A percentile compares a stretch with the other conserved stretches of the same genome.
These are phyloP conservation scores for Thymelicus acteon DNA, from an alignment of 2,888 invertebrate species.

Conservation along the genomic window DNA sequence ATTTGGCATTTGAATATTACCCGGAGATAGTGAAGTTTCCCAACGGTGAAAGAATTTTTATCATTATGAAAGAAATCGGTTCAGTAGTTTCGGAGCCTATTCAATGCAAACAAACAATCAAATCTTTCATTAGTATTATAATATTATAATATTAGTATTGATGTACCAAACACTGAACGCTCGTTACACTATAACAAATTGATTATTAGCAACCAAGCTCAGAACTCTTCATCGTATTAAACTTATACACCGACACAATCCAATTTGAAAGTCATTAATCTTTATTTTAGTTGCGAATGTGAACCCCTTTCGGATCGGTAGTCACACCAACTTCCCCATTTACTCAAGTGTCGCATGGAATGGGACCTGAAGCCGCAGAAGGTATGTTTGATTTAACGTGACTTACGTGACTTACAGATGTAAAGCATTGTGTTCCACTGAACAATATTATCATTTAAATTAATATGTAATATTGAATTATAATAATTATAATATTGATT, in stretches of 20 bases:
- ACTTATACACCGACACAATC: slow-evolving; percentile 33
- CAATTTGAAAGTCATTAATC: slow-evolving; percentile 57
- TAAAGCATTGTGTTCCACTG: neutral
- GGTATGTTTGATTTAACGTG: slow-evolving; percentile 46
- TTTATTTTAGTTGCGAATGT: slow-evolving; percentile 55
- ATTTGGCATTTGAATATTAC: too few relatives aligned
- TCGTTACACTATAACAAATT: neutral
- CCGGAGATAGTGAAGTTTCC: too few relatives aligned
- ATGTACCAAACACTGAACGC: neutral
- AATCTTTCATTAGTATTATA: too few relatives aligned
- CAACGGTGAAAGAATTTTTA: too few relatives aligned
- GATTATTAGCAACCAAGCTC: slow-evolving; percentile 23
- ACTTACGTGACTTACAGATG: slow-evolving; percentile 53
- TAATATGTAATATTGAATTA: too few relatives aligned
- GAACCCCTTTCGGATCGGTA: slow-evolving; percentile 52
- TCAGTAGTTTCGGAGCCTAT: too few relatives aligned
- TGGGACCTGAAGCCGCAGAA: slow-evolving; percentile 53
- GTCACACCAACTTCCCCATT: slow-evolving; percentile 65
- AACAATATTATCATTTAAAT: too few relatives aligned
- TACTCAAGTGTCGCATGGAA: slow-evolving; percentile 55
- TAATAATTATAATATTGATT: too few relatives aligned
- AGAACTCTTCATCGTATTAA: slow-evolving; percentile 29
- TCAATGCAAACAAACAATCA: too few relatives aligned
- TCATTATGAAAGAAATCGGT: too few relatives aligned
- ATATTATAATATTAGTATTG: too few relatives aligned